A percentile compares a stretch with the other conserved stretches of the same genome.
These are phyloP conservation scores for Nephila pilipes DNA, from an alignment of 1,140 invertebrate genomes.

Conservation along the genomic window DNA sequence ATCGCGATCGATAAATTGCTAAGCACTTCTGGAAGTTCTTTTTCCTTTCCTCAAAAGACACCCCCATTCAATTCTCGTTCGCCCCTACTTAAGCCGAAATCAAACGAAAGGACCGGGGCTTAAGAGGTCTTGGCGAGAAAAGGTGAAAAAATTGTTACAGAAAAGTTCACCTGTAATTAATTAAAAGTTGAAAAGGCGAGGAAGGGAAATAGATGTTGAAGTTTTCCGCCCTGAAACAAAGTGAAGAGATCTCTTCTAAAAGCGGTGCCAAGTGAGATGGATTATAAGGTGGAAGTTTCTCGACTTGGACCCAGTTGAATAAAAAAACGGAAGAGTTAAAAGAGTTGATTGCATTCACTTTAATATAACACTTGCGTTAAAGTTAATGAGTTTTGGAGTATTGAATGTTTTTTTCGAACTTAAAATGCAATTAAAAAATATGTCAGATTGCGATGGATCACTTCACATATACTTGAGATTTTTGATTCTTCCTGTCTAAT, in stretches of 20 bases:
- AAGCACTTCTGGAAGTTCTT: not conserved
- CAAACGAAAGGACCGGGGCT: conserved; percentile 21
- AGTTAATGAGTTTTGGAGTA: no score
- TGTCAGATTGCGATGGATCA: no score
- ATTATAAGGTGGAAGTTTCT: not conserved
- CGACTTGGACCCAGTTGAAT: not conserved
- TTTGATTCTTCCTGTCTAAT: no score
- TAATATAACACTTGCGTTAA: no score
- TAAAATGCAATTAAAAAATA: no score
- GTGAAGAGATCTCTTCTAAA: not conserved
- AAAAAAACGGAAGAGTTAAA: not conserved
- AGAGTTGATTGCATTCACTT: not conserved
- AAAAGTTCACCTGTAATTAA: conserved; percentile 28
- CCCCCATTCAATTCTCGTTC: not conserved
- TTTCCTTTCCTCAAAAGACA: not conserved
- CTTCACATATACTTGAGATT: no score
- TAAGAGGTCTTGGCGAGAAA: not conserved
- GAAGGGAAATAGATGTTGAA: not conserved
- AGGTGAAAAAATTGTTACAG: not conserved
- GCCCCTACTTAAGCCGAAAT: conserved; percentile 27
- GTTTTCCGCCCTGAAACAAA: not conserved
- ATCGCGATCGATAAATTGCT: conserved; percentile 3
- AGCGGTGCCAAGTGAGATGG: not conserved
- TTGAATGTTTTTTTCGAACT: no score
- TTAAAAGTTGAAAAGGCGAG: conserved; percentile 24